phyloP scores from a whole-genome alignment of 2,888 invertebrate genomes.

The Drosophila fungiperda region DNA sequence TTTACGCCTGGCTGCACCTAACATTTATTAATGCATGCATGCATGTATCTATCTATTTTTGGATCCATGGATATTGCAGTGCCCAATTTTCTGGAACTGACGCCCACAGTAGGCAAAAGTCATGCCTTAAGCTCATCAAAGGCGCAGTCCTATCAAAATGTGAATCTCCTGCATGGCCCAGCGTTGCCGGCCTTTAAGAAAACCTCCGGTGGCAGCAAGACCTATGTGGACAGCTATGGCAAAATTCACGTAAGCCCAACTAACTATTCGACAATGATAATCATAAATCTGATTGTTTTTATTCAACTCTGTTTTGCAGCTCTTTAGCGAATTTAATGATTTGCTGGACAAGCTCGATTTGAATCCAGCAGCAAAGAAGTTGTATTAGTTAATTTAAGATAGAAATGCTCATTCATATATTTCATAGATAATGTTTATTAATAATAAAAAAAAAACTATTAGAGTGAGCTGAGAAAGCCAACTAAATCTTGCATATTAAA shows the following conservation, averaged over 20 bases:
- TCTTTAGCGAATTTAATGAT: slow-evolving; percentile 83
- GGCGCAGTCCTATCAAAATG: slow-evolving; percentile 81
- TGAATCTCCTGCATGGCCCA: slow-evolving; percentile 77
- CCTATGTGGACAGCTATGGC: slow-evolving; percentile 76
- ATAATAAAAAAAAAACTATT: neutral
- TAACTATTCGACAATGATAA: slow-evolving; percentile 24
- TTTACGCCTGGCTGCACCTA: slow-evolving; percentile 32
- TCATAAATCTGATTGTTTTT: slow-evolving; percentile 9
- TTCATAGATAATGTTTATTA: slow-evolving; percentile 35
- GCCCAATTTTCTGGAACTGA: slow-evolving; percentile 71
- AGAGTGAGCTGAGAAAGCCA: neutral
- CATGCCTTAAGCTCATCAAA: slow-evolving; percentile 62
- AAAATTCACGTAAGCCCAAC: slow-evolving; percentile 72
- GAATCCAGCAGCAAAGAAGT: slow-evolving; percentile 65
- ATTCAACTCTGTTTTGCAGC: slow-evolving; percentile 64
- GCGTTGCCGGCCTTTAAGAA: slow-evolving; percentile 60
- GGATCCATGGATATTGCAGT: slow-evolving; percentile 46
- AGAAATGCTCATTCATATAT: slow-evolving; percentile 8
- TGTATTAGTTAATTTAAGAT: slow-evolving; percentile 53
- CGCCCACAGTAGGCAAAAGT: slow-evolving; percentile 64
- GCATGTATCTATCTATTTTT: neutral
- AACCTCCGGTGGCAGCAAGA: slow-evolving; percentile 63
- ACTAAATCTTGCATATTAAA: neutral
- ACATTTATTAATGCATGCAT: slow-evolving; percentile 4
- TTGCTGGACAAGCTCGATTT: slow-evolving; percentile 81